Conservation (phyloP, 1,140 invertebrate species). For the Ostrea edulis region DNA sequence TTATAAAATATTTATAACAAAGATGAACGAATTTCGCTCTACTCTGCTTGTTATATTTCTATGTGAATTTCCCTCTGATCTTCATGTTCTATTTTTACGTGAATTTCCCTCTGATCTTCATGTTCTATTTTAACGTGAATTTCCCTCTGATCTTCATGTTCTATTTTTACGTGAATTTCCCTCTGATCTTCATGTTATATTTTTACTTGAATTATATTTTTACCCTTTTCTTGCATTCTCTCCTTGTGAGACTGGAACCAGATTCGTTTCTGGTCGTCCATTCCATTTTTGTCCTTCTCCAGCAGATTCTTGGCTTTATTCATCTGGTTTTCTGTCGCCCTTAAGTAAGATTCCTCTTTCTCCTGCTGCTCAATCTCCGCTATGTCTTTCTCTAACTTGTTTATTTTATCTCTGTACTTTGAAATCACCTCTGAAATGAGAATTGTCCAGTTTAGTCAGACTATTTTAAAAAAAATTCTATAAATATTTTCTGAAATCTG, state of each 20-base stretch:
- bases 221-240: constrained; percentile 88
- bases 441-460: too few relatives aligned
- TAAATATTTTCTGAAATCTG: too few relatives aligned
- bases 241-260: constrained; percentile 96
- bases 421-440: constrained; percentile 86
- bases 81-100: too few relatives aligned
- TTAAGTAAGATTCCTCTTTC: constrained; percentile 89
- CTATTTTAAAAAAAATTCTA: too few relatives aligned
- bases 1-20: too few relatives aligned
- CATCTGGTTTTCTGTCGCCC: constrained; percentile 91
- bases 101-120: neutral
- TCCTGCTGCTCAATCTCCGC: constrained; percentile 91
- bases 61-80: too few relatives aligned
- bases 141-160: too few relatives aligned
- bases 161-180: too few relatives aligned
- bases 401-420: constrained; percentile 90
- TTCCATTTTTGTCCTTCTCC: constrained; percentile 79
- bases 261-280: constrained; percentile 81
- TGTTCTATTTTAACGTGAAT: too few relatives aligned
- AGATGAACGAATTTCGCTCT: too few relatives aligned
- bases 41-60: too few relatives aligned
- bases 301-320: constrained; percentile 89
- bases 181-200: too few relatives aligned
- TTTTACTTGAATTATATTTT: constrained; percentile 65
- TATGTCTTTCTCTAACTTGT: constrained; percentile 88